Evolutionary conservation across 2,797 vertebrate genomes (phyloP).

Genomic region (Pachyuromys duprasi): DNA sequence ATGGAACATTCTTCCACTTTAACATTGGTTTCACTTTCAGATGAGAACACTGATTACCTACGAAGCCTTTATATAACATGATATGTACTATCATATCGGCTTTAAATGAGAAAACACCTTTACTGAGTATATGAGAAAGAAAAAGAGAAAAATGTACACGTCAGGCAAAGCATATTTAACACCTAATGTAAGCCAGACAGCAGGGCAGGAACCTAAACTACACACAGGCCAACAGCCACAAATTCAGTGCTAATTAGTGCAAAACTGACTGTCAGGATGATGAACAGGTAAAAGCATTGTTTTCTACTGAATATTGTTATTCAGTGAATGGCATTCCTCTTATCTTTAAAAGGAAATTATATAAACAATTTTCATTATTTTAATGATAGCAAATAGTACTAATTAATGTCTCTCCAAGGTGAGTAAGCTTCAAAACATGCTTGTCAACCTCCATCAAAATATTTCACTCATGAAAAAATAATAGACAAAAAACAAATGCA

Average conservation of each 20-base stretch:
- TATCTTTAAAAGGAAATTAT: slow-evolving; percentile 68
- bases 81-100: slow-evolving; percentile 1
- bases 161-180: slow-evolving; percentile 32
- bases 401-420: slow-evolving; percentile 58
- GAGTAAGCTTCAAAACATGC: slow-evolving; percentile 62
- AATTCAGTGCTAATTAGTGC: slow-evolving; percentile 6
- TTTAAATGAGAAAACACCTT: slow-evolving; percentile 43
- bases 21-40: slow-evolving; percentile 46
- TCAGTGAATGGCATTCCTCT: slow-evolving; percentile 43
- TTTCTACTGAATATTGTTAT: not conserved
- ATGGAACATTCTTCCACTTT: slow-evolving; percentile 40
- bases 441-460: slow-evolving; percentile 61
- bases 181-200: slow-evolving; percentile 19
- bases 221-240: slow-evolving; percentile 17
- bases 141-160: slow-evolving; percentile 14
- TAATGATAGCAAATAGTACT: slow-evolving; percentile 58
- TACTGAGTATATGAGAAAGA: slow-evolving; percentile 34
- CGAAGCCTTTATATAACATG: slow-evolving; percentile 43
- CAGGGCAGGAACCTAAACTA: slow-evolving; percentile 33
- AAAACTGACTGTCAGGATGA: slow-evolving; percentile 44
- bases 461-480: slow-evolving; percentile 49
- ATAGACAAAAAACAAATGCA: slow-evolving; percentile 5
- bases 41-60: slow-evolving; percentile 41
- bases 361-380: slow-evolving; percentile 57
- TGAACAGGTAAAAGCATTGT: slow-evolving; percentile 36